phyloP scores from a whole-genome alignment of 2,113 vertebrate species.

The Tachysurus vachellii region DNA sequence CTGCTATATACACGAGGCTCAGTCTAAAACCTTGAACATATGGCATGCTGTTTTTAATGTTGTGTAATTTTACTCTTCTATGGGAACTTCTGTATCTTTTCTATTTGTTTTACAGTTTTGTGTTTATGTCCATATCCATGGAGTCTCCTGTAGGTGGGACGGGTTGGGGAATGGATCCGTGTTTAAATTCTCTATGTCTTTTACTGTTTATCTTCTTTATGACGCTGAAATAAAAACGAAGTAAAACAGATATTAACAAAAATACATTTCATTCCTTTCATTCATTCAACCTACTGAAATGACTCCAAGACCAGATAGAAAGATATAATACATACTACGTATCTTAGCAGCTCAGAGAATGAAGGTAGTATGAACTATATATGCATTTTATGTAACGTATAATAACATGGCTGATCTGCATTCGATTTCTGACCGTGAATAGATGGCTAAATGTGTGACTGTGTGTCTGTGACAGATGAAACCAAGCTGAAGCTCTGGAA shows the following conservation, averaged over 20 bases:
- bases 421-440: background rate
- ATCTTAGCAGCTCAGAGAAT: background rate
- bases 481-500: conserved; percentile 94
- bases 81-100: too few species aligned
- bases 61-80: too few species aligned
- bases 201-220: too few species aligned
- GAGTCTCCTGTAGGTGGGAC: too few species aligned
- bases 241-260: too few species aligned
- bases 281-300: background rate
- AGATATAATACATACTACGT: background rate
- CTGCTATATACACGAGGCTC: too few species aligned
- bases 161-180: too few species aligned
- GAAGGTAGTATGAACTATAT: background rate
- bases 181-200: too few species aligned
- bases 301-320: background rate
- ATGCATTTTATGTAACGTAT: background rate
- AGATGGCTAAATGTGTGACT: background rate
- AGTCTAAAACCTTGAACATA: too few species aligned
- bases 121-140: too few species aligned
- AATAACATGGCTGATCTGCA: background rate
- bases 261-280: background rate
- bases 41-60: too few species aligned
- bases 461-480: conserved; percentile 81
- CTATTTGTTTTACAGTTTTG: too few species aligned
- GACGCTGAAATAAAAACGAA: background rate